Evolutionary conservation across 23 tunicate species (phyloP), one percentile per base, ranked within the genome.

Genomic region (Ciona savignyi): DNA sequence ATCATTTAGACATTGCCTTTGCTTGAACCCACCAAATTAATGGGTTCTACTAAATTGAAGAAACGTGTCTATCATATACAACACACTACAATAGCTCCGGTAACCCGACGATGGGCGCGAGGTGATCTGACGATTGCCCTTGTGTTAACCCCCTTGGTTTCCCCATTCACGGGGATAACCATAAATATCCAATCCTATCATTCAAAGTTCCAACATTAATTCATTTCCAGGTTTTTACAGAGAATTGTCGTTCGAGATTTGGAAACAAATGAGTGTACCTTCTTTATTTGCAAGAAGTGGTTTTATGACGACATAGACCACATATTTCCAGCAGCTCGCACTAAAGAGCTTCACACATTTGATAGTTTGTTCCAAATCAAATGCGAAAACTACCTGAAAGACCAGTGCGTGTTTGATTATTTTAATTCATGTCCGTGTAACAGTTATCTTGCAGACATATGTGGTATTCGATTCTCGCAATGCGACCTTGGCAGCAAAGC

Each of bases 381-480:
- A 34, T 22, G 24, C n/a, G 81, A 66, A 30, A 77, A 67, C 22
- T 68, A 77, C 68, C 4, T 77, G 76, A 77, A 33, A 35, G 81
- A 77, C 51, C 15, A 71, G 81, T 77, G 26, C 68, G 72, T 42
- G 56, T 9, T 42, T 42, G 56, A 6, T 42, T 42, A 42, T 6
- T 42, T 42, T 15, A 42, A 42, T 15, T n/a, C 9, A 42, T 42
- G 11, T 15, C 9, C 56, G 15, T 6, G 56, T 42, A 42, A 42
- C 56, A 42, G 9, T 42, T 42, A 42, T 6, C 56, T 25, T 25
- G 4, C 70, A 83, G 90, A 35, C 84, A 85, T 51, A 2, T 71
- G 1, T 85, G 84, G 74, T 85, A 66, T 73, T 85, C 91, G 2
- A 62, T 78, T 2, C 63, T 72, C 51, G 84, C 74, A 4, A 78